These are phyloP conservation scores for Microctenopoma lineatum DNA, from an alignment of 2,797 vertebrate genomes.

Conservation along the genomic window DNA sequence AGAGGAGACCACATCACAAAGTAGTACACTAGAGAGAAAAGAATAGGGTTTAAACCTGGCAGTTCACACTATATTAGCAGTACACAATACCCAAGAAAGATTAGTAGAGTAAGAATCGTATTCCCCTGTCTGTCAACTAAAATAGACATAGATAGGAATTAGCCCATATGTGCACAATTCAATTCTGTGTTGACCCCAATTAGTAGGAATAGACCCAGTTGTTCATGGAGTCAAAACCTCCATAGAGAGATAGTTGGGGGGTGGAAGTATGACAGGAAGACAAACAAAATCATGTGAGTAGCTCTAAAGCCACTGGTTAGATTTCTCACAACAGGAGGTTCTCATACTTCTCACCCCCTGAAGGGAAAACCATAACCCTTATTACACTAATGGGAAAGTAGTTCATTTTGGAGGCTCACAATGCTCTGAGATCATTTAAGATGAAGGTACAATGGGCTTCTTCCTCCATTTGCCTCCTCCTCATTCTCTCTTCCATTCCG, in stretches of 20 bases:
- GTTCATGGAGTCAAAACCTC: slow-evolving; percentile 44
- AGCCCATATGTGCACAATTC: slow-evolving; percentile 63
- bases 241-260: neutral
- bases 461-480: slow-evolving; percentile 23
- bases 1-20: slow-evolving; percentile 30
- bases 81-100: slow-evolving; percentile 63
- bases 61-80: slow-evolving; percentile 67
- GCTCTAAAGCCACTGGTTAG: slow-evolving; percentile 27
- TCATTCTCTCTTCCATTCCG: neutral
- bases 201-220: slow-evolving; percentile 67
- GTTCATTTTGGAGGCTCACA: slow-evolving; percentile 47
- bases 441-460: slow-evolving; percentile 27
- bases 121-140: slow-evolving; percentile 66
- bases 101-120: slow-evolving; percentile 60
- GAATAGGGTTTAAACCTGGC: slow-evolving; percentile 65
- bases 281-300: slow-evolving; percentile 45
- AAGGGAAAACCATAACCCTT: slow-evolving; percentile 52
- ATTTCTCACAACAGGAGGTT: slow-evolving; percentile 29
- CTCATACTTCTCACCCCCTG: slow-evolving; percentile 35
- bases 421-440: slow-evolving; percentile 43
- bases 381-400: slow-evolving; percentile 41
- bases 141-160: slow-evolving; percentile 66
- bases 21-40: slow-evolving; percentile 38
- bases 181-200: slow-evolving; percentile 74
- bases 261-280: slow-evolving; percentile 39